A percentile compares a stretch with the other conserved stretches of the same genome.
Evolutionary conservation across 2,797 vertebrate genomes (phyloP).

Genomic region (Myotis daubentonii): DNA sequence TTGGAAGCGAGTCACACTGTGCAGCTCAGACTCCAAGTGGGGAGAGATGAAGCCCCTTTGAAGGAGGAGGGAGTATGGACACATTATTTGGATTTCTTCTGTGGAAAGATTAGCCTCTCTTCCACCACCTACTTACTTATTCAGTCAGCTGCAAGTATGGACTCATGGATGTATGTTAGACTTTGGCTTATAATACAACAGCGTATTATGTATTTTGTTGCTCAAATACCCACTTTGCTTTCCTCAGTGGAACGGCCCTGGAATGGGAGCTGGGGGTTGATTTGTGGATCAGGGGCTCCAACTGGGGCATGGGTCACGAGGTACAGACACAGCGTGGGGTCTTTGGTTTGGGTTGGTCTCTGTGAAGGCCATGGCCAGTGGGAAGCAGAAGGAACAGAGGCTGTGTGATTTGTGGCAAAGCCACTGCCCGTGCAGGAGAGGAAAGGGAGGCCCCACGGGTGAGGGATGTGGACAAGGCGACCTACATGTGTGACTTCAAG

Average conservation of each 20-base stretch:
- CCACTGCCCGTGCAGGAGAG: rapidly evolving
- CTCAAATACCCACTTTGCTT: neutral
- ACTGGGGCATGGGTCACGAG: rapidly evolving
- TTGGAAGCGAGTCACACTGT: rapidly evolving
- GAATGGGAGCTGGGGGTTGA: neutral
- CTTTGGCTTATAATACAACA: neutral
- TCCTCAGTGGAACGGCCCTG: neutral
- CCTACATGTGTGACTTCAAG: neutral
- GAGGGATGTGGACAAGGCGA: neutral
- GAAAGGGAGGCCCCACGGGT: neutral
- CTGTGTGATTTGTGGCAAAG: neutral
- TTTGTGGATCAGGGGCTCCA: neutral
- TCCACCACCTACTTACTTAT: neutral
- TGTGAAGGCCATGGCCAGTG: neutral
- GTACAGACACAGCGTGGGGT: neutral
- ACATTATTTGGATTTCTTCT: neutral
- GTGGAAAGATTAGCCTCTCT: neutral
- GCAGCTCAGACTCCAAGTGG: neutral
- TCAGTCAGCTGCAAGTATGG: neutral
- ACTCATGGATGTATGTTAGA: neutral
- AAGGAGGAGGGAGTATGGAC: neutral
- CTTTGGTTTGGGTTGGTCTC: neutral
- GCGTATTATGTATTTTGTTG: neutral
- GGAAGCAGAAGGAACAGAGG: neutral
- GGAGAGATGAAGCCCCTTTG: neutral